A percentile compares a stretch with the other conserved stretches of the same genome.
Conservation (phyloP, 2,113 vertebrate genomes). For the Paramormyrops kingsleyae region DNA sequence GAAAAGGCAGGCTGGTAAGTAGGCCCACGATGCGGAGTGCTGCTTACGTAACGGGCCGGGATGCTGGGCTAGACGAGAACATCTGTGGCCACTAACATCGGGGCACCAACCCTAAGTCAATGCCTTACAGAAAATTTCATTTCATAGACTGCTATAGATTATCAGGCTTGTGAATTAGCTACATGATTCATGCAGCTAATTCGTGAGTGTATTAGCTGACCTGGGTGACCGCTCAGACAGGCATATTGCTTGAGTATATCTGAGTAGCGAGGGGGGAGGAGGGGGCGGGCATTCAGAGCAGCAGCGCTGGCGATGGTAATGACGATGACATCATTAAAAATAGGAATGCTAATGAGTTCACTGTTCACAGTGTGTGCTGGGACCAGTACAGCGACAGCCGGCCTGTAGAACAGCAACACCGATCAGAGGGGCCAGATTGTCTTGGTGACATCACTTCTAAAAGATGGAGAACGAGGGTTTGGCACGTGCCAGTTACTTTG, state of each 20-base stretch:
- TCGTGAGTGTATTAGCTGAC: background rate
- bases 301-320: background rate
- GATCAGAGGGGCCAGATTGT: slow-evolving; percentile 45
- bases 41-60: background rate
- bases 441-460: slow-evolving; percentile 54
- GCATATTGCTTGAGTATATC: background rate
- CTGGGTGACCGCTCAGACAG: background rate
- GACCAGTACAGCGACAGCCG: slow-evolving; percentile 29
- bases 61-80: background rate
- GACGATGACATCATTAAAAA: background rate
- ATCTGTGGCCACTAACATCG: background rate
- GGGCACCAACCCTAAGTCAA: background rate
- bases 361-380: background rate
- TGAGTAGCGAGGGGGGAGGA: background rate
- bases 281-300: background rate
- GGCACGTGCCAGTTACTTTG: background rate
- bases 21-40: background rate
- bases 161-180: background rate
- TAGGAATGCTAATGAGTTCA: background rate
- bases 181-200: background rate
- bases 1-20: background rate
- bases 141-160: background rate
- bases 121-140: background rate
- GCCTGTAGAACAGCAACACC: slow-evolving; percentile 29
- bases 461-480: slow-evolving; percentile 28